Evolutionary conservation across 2,797 vertebrate genomes (phyloP).

Genomic region (Denticeps clupeoides): DNA sequence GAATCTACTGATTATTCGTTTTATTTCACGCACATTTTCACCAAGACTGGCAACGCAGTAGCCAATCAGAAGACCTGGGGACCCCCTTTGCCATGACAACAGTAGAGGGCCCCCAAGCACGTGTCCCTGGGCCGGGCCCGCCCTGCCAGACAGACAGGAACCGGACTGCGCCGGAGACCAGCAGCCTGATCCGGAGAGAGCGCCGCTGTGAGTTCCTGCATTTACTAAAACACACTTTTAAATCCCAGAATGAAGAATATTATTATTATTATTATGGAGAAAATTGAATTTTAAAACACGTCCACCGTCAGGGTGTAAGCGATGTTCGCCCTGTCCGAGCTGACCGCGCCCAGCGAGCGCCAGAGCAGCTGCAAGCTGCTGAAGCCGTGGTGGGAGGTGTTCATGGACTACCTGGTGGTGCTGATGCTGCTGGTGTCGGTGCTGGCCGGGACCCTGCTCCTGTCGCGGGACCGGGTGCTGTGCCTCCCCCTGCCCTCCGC

Average conservation of each 20-base stretch:
- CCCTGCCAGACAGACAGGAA: slow-evolving; percentile 25
- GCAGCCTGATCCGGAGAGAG: no score
- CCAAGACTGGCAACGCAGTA: no score
- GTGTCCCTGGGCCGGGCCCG: neutral
- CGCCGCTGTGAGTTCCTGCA: no score
- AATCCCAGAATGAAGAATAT: no score
- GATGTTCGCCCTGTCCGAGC: slow-evolving; percentile 70
- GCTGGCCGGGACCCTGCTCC: slow-evolving; percentile 62
- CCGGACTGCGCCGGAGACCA: slow-evolving; percentile 42
- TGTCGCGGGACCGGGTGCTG: slow-evolving; percentile 62
- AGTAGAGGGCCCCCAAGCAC: slow-evolving; percentile 11
- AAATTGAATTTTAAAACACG: neutral
- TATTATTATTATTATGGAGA: no score
- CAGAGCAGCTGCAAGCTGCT: slow-evolving; percentile 56
- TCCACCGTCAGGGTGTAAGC: slow-evolving; percentile 1
- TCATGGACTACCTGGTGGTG: slow-evolving; percentile 71
- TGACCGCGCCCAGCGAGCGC: slow-evolving; percentile 50
- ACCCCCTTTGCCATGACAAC: slow-evolving; percentile 14
- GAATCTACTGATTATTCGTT: no score
- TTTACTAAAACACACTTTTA: no score
- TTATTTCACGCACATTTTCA: no score
- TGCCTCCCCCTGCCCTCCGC: slow-evolving; percentile 55
- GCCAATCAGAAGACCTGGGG: no score
- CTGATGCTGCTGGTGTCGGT: slow-evolving; percentile 68
- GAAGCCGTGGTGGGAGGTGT: slow-evolving; percentile 79